phyloP scores from a whole-genome alignment of 2,888 invertebrate species.

The Xylocampa areola region DNA sequence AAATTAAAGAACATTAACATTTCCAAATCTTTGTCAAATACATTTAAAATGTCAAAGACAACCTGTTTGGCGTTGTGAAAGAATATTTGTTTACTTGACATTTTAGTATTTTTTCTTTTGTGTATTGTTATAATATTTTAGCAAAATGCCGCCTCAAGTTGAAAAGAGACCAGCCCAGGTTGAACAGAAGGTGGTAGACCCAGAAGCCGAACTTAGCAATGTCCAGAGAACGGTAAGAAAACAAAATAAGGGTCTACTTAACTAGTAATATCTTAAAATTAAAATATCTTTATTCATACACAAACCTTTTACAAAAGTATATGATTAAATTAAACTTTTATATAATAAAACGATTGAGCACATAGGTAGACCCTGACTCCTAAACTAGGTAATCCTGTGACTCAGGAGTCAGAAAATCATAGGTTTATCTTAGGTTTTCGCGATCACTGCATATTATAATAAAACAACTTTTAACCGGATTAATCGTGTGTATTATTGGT shows the following conservation, averaged over 20 bases:
- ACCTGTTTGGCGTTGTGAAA: slow-evolving; percentile 17
- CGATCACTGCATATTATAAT: too few species aligned
- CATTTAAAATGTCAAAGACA: slow-evolving; percentile 20
- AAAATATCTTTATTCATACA: too few species aligned
- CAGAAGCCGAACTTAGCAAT: slow-evolving; percentile 85
- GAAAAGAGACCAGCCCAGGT: slow-evolving; percentile 64
- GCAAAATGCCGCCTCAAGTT: slow-evolving; percentile 75
- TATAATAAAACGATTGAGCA: too few species aligned
- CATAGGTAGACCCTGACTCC: too few species aligned
- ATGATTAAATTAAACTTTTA: too few species aligned
- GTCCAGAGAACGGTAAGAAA: slow-evolving; percentile 77
- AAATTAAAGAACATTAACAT: slow-evolving; percentile 26
- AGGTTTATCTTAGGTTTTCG: too few species aligned
- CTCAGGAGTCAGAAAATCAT: too few species aligned
- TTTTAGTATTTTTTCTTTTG: slow-evolving; percentile 47
- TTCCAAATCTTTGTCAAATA: slow-evolving; percentile 32
- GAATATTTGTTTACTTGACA: slow-evolving; percentile 16
- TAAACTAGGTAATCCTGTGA: too few species aligned
- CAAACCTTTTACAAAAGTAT: too few species aligned
- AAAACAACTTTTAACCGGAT: too few species aligned
- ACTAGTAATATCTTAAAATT: too few species aligned
- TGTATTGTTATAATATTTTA: slow-evolving; percentile 31
- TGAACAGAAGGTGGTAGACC: slow-evolving; percentile 80
- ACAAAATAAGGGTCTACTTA: not conserved
- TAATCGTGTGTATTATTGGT: too few species aligned